Conservation (phyloP, 64 coral and sea anemone genomes). For the Stichodactyla helianthus region DNA sequence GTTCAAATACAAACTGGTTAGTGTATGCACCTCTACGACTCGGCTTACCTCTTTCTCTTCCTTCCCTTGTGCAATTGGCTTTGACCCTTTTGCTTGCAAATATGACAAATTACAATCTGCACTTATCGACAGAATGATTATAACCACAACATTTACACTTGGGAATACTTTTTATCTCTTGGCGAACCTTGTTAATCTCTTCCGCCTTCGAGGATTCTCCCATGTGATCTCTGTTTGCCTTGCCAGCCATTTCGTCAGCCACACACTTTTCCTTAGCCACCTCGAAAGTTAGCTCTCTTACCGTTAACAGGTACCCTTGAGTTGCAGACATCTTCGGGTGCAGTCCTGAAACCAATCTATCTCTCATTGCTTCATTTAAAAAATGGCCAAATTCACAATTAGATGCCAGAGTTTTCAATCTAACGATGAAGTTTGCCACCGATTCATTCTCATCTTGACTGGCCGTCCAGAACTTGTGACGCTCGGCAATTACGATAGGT, state of each 20-base stretch:
- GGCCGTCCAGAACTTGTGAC: too few relatives aligned
- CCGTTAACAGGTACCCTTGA: constrained; percentile 27
- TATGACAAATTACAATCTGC: too few relatives aligned
- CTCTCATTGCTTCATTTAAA: constrained; percentile 26
- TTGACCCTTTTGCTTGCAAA: too few relatives aligned
- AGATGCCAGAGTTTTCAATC: not conserved
- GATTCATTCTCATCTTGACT: too few relatives aligned
- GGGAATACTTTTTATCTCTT: not conserved
- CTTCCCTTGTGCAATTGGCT: too few relatives aligned
- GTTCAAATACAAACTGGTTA: too few relatives aligned
- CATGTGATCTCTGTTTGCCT: constrained; percentile 27
- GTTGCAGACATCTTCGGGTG: constrained; percentile 36
- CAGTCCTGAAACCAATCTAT: constrained; percentile 29
- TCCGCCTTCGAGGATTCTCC: not conserved
- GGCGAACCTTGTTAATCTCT: constrained; percentile 28
- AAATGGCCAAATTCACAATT: constrained; percentile 2
- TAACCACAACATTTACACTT: constrained; percentile 4
- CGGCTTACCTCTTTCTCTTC: too few relatives aligned
- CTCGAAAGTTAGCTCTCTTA: constrained; percentile 31
- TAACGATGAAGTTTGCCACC: too few relatives aligned
- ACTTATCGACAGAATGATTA: too few relatives aligned
- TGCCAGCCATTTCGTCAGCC: constrained; percentile 19
- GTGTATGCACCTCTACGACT: too few relatives aligned
- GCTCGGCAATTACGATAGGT: too few relatives aligned
- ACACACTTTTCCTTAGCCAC: constrained; percentile 11